A percentile compares a stretch with the other conserved stretches of the same genome.
Evolutionary conservation across 2,113 vertebrate species (phyloP).

Genomic region (Tetrax tetrax): DNA sequence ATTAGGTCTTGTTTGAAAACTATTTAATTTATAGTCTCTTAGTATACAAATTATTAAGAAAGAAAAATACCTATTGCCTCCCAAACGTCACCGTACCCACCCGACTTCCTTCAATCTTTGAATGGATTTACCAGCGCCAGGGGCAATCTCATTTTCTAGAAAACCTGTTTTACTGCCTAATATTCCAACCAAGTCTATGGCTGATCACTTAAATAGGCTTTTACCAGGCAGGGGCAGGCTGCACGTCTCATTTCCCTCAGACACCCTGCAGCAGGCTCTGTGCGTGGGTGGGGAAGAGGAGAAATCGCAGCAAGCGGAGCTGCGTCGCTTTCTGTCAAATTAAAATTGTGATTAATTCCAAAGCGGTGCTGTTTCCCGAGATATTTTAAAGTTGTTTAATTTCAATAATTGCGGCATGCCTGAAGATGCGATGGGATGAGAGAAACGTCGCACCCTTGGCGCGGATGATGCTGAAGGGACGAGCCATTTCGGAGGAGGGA

Average conservation of each 20-base stretch:
- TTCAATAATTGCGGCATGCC: not conserved
- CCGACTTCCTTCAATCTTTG: not conserved
- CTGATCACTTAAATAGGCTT: slow-evolving; percentile 48
- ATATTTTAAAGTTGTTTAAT: not conserved
- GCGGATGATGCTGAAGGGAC: not conserved
- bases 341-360: slow-evolving; percentile 47
- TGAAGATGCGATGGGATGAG: not conserved
- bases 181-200: slow-evolving; percentile 57
- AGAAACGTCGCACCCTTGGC: accelerated
- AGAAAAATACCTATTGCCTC: not conserved
- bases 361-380: not conserved
- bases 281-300: slow-evolving; percentile 28
- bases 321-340: slow-evolving; percentile 58
- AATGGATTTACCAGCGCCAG: slow-evolving; percentile 48
- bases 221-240: slow-evolving; percentile 37
- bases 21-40: not conserved
- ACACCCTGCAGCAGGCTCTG: slow-evolving; percentile 61
- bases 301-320: not conserved
- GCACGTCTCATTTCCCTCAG: slow-evolving; percentile 66
- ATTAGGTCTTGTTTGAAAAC: not conserved
- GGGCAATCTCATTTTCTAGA: slow-evolving; percentile 72
- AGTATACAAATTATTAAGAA: slow-evolving; percentile 7
- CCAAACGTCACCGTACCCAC: slow-evolving; percentile 14
- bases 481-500: not conserved
- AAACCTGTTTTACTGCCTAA: slow-evolving; percentile 59